Conservation (phyloP, 2,797 vertebrate species). For the Melanogrammus aeglefinus region DNA sequence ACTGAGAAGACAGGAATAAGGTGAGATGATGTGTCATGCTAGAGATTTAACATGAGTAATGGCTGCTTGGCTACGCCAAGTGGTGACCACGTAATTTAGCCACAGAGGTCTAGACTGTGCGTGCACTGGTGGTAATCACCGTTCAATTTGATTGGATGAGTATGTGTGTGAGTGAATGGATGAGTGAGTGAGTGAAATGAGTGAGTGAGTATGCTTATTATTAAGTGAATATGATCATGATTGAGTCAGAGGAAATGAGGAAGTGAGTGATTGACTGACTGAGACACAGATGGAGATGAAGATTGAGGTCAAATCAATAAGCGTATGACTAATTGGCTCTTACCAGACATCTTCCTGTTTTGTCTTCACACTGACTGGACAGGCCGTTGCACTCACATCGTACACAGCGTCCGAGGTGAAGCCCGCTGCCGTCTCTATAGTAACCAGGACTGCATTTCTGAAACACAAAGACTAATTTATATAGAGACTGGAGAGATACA, state of each 20-base stretch:
- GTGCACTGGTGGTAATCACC: slow-evolving; percentile 5
- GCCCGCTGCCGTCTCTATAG: slow-evolving; percentile 76
- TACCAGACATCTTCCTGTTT: slow-evolving; percentile 87
- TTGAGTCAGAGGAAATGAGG: not conserved
- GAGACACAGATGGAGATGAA: not conserved
- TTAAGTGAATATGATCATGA: not conserved
- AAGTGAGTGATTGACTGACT: not conserved
- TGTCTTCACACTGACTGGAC: slow-evolving; percentile 82
- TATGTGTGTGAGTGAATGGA: not conserved
- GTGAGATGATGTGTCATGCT: not conserved
- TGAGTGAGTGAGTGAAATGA: not conserved
- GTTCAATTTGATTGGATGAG: not conserved
- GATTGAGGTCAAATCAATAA: not conserved
- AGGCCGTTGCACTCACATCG: slow-evolving; percentile 86
- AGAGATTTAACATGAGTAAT: not conserved
- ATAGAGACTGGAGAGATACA: not conserved
- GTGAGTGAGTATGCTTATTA: not conserved
- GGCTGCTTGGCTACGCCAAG: not conserved
- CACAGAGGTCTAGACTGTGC: slow-evolving; percentile 32
- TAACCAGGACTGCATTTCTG: slow-evolving; percentile 85
- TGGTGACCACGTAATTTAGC: slow-evolving; percentile 8
- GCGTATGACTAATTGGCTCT: slow-evolving; percentile 49
- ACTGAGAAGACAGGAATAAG: not conserved
- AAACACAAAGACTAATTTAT: slow-evolving; percentile 14
- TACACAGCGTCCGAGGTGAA: slow-evolving; percentile 76